Percentiles rank a stretch among this genome's conserved stretches.
phyloP scores from a whole-genome alignment of 2,888 invertebrate genomes.

The Drosophila mayaguana region DNA sequence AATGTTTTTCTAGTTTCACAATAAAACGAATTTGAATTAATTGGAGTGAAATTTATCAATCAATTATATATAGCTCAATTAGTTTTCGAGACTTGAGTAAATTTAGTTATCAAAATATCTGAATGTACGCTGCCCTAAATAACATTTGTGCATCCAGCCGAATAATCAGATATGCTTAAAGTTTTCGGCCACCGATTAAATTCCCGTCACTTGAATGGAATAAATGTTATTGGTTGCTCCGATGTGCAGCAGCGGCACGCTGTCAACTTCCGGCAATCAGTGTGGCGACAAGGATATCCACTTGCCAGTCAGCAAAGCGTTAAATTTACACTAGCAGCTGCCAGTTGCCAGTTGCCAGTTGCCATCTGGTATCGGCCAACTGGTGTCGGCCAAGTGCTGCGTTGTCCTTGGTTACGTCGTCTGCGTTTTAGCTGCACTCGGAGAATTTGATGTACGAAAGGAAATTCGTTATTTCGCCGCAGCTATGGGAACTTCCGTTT shows the following conservation, averaged over 20 bases:
- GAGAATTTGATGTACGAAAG: neutral
- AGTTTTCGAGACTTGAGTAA: neutral
- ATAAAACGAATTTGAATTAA: neutral
- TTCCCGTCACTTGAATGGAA: slow-evolving; percentile 48
- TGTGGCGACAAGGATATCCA: slow-evolving; percentile 54
- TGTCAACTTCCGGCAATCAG: slow-evolving; percentile 45
- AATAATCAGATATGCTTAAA: neutral
- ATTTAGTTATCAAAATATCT: neutral
- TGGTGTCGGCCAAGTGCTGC: slow-evolving; percentile 6
- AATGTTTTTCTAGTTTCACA: neutral
- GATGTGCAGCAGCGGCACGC: neutral
- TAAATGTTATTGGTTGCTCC: slow-evolving; percentile 53
- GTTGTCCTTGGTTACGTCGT: slow-evolving; percentile 8
- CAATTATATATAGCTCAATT: neutral
- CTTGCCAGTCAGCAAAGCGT: slow-evolving; percentile 59
- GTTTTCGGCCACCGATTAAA: neutral
- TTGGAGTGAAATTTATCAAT: no score
- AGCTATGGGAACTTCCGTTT: slow-evolving; percentile 32
- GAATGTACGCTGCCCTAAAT: neutral
- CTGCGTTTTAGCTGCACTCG: slow-evolving; percentile 4
- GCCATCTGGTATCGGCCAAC: slow-evolving; percentile 3
- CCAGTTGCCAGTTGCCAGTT: slow-evolving; percentile 8
- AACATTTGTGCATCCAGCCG: neutral
- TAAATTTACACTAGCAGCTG: slow-evolving; percentile 49
- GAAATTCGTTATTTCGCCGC: neutral